Conservation (phyloP, 2,888 invertebrate genomes). For the Escarpia spicata region DNA sequence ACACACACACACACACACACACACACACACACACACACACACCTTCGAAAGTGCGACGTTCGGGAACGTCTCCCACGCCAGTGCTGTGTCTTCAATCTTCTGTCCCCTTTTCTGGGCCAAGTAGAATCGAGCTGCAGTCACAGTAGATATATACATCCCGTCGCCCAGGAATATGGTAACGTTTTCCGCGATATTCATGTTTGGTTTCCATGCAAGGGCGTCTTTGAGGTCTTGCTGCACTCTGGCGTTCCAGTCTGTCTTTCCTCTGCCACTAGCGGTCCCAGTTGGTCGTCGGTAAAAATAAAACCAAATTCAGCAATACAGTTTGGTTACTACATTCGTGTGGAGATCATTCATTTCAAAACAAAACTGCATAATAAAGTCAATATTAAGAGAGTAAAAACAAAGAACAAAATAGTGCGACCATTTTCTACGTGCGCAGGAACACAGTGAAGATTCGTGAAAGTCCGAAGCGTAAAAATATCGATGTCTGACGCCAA, state of each 20-base stretch:
- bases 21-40: slow-evolving; percentile 33
- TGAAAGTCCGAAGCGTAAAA: too few relatives aligned
- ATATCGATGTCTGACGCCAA: too few relatives aligned
- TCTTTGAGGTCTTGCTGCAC: background rate
- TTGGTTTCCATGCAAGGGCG: background rate
- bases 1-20: slow-evolving; percentile 66
- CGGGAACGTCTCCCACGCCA: slow-evolving; percentile 85
- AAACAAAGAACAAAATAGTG: too few relatives aligned
- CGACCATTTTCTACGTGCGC: too few relatives aligned
- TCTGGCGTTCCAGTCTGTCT: slow-evolving; percentile 8
- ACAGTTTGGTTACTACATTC: too few relatives aligned
- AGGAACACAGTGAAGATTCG: too few relatives aligned
- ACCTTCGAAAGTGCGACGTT: slow-evolving; percentile 87
- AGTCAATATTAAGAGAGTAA: too few relatives aligned
- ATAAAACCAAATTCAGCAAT: too few relatives aligned
- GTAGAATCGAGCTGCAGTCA: slow-evolving; percentile 78
- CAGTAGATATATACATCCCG: slow-evolving; percentile 86
- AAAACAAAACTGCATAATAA: too few relatives aligned
- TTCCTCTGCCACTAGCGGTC: background rate
- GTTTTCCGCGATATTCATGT: slow-evolving; percentile 54
- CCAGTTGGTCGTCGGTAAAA: too few relatives aligned
- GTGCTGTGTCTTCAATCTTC: slow-evolving; percentile 76
- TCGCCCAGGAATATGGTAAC: slow-evolving; percentile 74
- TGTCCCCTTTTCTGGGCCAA: slow-evolving; percentile 52
- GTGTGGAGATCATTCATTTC: too few relatives aligned